A percentile compares a stretch with the other conserved stretches of the same genome.
Conservation (phyloP, 2,113 vertebrate genomes). For the Lophotis ruficrista region DNA sequence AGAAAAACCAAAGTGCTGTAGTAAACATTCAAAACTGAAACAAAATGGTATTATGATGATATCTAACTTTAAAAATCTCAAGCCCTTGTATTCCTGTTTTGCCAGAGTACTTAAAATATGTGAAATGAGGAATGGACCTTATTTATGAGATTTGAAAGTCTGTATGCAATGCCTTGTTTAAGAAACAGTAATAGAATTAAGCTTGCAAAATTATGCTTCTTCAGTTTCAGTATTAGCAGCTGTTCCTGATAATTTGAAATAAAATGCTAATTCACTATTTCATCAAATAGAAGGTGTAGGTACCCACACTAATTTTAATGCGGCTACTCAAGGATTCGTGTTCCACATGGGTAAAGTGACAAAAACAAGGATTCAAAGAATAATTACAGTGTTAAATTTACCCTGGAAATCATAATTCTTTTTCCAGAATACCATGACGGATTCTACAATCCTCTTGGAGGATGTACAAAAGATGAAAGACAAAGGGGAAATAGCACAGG, state of each 20-base stretch:
- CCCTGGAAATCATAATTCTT: background rate
- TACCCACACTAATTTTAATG: background rate
- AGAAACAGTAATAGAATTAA: background rate
- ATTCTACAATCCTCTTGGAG: conserved; percentile 86
- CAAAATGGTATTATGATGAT: background rate
- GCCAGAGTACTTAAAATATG: background rate
- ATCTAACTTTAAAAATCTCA: background rate
- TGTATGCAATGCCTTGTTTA: background rate
- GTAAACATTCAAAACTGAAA: background rate
- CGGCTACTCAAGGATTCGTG: background rate
- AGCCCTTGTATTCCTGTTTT: background rate
- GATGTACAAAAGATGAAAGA: conserved; percentile 97
- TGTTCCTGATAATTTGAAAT: background rate
- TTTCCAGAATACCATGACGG: conserved; percentile 94
- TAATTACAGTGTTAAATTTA: background rate
- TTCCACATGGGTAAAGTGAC: background rate
- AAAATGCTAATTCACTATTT: background rate
- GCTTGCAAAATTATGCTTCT: background rate
- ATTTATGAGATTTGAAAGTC: background rate
- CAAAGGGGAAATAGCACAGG: conserved; percentile 93
- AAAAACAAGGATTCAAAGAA: background rate
- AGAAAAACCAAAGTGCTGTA: background rate
- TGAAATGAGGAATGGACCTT: background rate
- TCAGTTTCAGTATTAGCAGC: background rate
- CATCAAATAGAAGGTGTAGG: background rate